Base-by-base conservation (phyloP, 1,140 invertebrate genomes). In the Sitophilus oryzae region DNA sequence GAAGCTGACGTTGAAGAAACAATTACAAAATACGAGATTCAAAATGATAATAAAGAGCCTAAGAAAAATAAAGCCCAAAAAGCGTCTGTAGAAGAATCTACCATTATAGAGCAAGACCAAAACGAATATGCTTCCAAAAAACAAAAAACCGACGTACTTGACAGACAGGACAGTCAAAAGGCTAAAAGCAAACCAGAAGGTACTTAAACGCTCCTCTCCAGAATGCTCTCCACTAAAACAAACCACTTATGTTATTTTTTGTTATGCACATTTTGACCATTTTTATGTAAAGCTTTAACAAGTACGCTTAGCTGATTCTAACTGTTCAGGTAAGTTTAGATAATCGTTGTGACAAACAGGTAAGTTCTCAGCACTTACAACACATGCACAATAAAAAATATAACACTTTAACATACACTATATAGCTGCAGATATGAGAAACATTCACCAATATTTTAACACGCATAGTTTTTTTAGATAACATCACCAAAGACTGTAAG, bases 101-200 rank as follows among this genome's bases (percentile, higher is more conserved):
- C 49, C 4, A 2, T 45, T 10, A 22, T 59, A 6, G 36, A 59
- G 10, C 41, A 46, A 45, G 74, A 69, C 2, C 38, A 59, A 15
- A 35, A n/a, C 3, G 37, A 58, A 35, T 38, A 30, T 19, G 20
- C 36, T 11, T 76, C 80, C 59, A 76, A 79, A 36, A 75, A 78
- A 35, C 69, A 82, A 51, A 77, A 81, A 67, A 78, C 61, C 58
- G 53, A 58, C 35, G 19, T 38, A 59, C 18, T 70, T 16, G 48
- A 67, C 56, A 42, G 63, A 58, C 49, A 67, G 58, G 61, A 68
- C 56, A 55, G 60, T 58, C 51, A 71, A 63, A 65, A 49, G 50
- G 66, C 55, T 43, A 45, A 50, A 21, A 60, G 83, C 63, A 76
- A 78, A 34, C 75, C 25, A 35, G 53, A 68, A 66, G 65, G 65